Percentiles rank a stretch among this genome's conserved stretches.
Evolutionary conservation across 2,113 vertebrate genomes (phyloP).

Genomic region (Clupea harengus): DNA sequence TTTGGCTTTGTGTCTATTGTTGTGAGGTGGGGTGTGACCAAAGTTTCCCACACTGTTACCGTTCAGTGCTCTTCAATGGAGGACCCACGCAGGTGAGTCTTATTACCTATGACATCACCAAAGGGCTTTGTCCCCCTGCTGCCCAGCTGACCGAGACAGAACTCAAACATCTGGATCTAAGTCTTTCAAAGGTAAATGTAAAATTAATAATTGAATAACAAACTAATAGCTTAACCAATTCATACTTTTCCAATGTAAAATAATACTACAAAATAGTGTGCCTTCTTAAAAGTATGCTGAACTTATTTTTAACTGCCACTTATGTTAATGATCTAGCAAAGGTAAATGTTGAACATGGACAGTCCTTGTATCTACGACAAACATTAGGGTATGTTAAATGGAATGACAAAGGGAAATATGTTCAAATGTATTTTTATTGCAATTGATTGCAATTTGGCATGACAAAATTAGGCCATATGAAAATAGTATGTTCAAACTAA

Average conservation of each 20-base stretch:
- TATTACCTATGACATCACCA: constrained; percentile 63
- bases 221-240: no score
- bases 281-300: no score
- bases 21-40: constrained; percentile 19
- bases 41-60: constrained; percentile 66
- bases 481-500: neutral
- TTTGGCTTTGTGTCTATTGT: no score
- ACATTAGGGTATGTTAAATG: neutral
- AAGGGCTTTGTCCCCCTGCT: constrained; percentile 42
- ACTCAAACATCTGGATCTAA: no score
- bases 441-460: neutral
- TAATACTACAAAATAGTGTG: no score
- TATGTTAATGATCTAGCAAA: no score
- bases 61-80: constrained; percentile 44
- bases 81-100: constrained; percentile 72
- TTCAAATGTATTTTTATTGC: neutral
- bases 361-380: no score
- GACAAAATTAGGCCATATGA: neutral
- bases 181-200: no score
- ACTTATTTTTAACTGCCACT: no score
- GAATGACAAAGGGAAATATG: neutral
- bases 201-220: no score
- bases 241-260: no score
- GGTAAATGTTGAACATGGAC: no score
- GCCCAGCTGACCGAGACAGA: neutral